Conservation (phyloP, 1,140 invertebrate genomes). For the Atopsyche davidsoni region DNA sequence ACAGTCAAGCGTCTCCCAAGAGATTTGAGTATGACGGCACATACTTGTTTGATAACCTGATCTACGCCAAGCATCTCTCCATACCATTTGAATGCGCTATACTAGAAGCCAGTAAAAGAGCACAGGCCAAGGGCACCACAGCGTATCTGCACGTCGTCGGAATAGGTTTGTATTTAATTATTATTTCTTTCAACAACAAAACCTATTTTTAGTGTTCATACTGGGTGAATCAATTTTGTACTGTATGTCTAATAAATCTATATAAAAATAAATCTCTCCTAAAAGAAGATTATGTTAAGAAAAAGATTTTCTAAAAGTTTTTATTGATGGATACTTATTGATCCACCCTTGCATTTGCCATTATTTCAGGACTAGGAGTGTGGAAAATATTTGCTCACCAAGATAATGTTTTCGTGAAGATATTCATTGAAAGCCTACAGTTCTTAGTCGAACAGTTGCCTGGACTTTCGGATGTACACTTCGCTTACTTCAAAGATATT, state of each 20-base stretch:
- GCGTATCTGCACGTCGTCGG: conserved; percentile 40
- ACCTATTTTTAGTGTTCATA: too few relatives aligned
- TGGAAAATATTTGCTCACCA: conserved; percentile 46
- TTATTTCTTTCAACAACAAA: too few relatives aligned
- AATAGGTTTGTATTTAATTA: too few relatives aligned
- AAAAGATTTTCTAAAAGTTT: too few relatives aligned
- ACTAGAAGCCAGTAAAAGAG: conserved; percentile 35
- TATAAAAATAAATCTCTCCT: too few relatives aligned
- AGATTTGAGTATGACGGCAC: conserved; percentile 9
- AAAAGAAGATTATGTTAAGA: too few relatives aligned
- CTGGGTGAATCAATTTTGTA: too few relatives aligned
- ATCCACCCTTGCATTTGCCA: too few relatives aligned
- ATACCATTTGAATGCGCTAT: conserved; percentile 34
- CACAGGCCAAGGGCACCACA: conserved; percentile 26
- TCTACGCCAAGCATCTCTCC: conserved; percentile 34
- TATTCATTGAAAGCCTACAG: conserved; percentile 40
- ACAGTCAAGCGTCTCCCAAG: too few relatives aligned
- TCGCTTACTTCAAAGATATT: conserved; percentile 37
- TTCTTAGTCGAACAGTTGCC: conserved; percentile 35
- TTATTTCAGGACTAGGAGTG: conserved; percentile 48
- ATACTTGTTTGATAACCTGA: conserved; percentile 32
- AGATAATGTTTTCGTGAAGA: conserved; percentile 42
- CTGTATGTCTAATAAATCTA: too few relatives aligned
- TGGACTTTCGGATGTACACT: conserved; percentile 45
- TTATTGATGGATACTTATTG: too few relatives aligned